Base-by-base conservation (phyloP, 2,888 invertebrate species). In the Ornithoptera priamus region DNA sequence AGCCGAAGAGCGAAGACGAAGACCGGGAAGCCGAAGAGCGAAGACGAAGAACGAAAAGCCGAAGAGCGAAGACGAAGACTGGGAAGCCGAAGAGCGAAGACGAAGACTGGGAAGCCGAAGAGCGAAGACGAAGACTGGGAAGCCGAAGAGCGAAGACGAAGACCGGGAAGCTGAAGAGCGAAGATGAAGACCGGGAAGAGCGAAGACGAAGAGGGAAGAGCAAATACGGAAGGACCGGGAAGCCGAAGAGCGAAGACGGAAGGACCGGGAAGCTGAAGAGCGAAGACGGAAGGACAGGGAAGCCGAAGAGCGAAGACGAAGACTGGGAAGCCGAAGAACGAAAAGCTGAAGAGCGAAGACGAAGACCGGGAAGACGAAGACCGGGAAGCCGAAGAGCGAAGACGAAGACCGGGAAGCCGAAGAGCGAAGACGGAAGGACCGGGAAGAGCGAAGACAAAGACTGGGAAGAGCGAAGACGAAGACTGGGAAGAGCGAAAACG, bases 11-110 rank as follows among this genome's bases (percentile, higher is more conserved):
- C 17, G 42, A 58, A 58, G 58, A 42, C 4, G 68, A 67, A 61
- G 70, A 63, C 46, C 1, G 18, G 22, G 22, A 17, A 39, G 10
- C 6, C 17, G 50, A 59, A 50, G 24, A 65, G 8, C 22, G 67
- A 75, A 73, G 70, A 68, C 57, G 70, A 63, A 30, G 30, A 30
- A 8, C 62, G 6, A 53, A 53, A 39, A 39, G 22, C 46, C n/a
- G 42, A 58, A 46, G 59, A 59, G 18, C 18, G 59, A 65, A 65
- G 59, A 59, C 30, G 6, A 12, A 30, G 60, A 24, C 39, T 39
- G 62, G 46, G 56, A 39, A 39, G 62, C 24, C 12, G 18, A 68
- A 71, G 70, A 62, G 8, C 15, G 59, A 72, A 71, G 64, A 61
- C 12, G 30, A 70, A 39, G 50, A 22, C n/a, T 5, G 58, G 64